Evolutionary conservation across 2,113 vertebrate species (phyloP).

Genomic region (Myrmecobius fasciatus): DNA sequence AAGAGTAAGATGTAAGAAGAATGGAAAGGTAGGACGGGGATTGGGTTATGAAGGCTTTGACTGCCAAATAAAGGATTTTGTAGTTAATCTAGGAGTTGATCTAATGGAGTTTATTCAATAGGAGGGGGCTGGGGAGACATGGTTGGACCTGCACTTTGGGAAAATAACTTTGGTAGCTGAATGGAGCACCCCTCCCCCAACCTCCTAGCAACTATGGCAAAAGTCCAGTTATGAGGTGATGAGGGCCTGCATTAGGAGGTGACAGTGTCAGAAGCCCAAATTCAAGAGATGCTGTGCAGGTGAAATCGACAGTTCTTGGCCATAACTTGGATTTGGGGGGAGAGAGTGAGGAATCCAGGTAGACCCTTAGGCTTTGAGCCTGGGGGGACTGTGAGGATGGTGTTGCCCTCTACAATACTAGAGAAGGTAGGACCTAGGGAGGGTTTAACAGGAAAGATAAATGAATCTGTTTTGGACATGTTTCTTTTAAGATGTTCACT

Average conservation of each 20-base stretch:
- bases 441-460: background rate
- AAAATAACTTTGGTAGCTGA: no score
- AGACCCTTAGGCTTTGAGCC: background rate
- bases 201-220: no score
- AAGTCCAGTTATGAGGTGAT: no score
- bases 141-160: no score
- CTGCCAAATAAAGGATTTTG: no score
- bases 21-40: background rate
- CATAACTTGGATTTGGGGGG: background rate
- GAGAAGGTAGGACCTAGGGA: background rate
- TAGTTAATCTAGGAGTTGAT: background rate
- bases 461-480: background rate
- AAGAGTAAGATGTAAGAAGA: background rate
- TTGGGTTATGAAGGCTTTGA: background rate
- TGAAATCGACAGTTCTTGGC: background rate
- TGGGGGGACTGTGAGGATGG: background rate
- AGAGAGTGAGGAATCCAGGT: no score
- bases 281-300: background rate
- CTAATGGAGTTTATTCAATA: background rate
- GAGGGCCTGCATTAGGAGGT: no score
- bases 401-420: background rate
- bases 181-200: no score
- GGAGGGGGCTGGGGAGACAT: background rate
- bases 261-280: background rate
- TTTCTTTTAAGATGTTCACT: background rate